These are phyloP conservation scores for Betta splendens DNA, from an alignment of 2,797 vertebrate genomes.

Conservation along the genomic window DNA sequence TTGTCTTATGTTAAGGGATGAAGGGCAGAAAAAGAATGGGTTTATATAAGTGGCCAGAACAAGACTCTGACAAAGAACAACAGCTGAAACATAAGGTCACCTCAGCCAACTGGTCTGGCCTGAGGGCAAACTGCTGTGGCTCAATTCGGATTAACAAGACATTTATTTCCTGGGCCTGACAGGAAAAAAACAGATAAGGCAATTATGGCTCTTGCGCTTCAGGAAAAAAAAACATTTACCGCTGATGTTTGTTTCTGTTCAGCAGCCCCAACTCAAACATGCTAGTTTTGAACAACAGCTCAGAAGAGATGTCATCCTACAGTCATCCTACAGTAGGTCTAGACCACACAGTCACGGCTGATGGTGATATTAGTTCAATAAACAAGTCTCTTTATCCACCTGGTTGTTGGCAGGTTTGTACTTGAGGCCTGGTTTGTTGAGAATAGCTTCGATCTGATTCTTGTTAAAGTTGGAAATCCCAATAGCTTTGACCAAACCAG, in stretches of 20 bases:
- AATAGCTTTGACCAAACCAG: conserved; percentile 90
- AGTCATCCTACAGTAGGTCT: too few species aligned
- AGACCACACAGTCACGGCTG: neutral
- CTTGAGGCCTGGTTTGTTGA: conserved; percentile 93
- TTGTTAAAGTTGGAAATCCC: conserved; percentile 95
- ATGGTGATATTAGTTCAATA: neutral
- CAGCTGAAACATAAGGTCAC: conserved; percentile 58
- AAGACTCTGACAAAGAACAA: conserved; percentile 40
- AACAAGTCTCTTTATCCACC: conserved; percentile 70
- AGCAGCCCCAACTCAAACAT: neutral
- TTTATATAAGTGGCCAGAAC: conserved; percentile 20
- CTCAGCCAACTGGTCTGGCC: conserved; percentile 41
- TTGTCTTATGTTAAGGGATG: neutral
- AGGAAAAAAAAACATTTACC: neutral
- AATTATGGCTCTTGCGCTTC: conserved; percentile 40
- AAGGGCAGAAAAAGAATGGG: conserved; percentile 6
- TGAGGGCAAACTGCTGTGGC: conserved; percentile 39
- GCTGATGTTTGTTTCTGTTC: neutral
- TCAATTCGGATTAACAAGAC: conserved; percentile 17
- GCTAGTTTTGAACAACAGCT: too few species aligned
- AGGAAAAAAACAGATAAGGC: conserved; percentile 28
- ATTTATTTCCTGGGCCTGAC: conserved; percentile 35
- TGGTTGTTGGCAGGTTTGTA: conserved; percentile 93
- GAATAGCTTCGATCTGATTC: conserved; percentile 86
- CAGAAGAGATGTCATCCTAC: too few species aligned